Evolutionary conservation across 2,888 invertebrate genomes (phyloP), one percentile per base, ranked within the genome.

Genomic region (Trilocha varians): DNA sequence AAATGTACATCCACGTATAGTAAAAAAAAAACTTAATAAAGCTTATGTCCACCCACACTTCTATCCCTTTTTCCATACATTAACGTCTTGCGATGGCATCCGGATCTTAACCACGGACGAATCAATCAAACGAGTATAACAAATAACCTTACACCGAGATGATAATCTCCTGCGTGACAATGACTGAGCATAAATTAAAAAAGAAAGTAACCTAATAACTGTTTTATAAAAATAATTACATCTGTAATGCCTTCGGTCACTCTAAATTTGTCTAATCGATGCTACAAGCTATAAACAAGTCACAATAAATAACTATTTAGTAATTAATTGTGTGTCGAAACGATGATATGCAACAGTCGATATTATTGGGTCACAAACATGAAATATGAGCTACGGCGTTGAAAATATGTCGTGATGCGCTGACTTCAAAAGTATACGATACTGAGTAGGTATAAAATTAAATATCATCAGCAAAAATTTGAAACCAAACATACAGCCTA

Each of bases 361-460:
- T 54, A 55, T 70, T 73, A 75, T 68, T 78, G 53, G 80, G 77
- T 76, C 78, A 72, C 53, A 57, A 62, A 57, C 50, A 51, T 66
- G 72, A 64, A 70, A 75, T 65, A 52, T 61, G 70, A 73, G 67
- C 68, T 65, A 59, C 60, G 59, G 49, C 53, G 59, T 53, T 53
- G 13, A 35, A 39, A 16, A 17, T 32, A 32, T 25, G n/a, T n/a
- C n/a, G 25, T 25, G 25, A 25, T 25, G 25, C 11, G 11, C 8
- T 25, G 25, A 25, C 1, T 25, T 25, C 6, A 25, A 9, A 11
- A 9, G 25, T 18, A 18, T 18, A 8, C 18, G n/a, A n/a, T n/a
- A n/a, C n/a, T n/a, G n/a, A n/a, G n/a, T n/a, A n/a, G n/a, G n/a
- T n/a, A n/a, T n/a, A n/a, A n/a, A n/a, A n/a, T n/a, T n/a, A n/a